phyloP scores from a whole-genome alignment of 2,888 invertebrate species.

The Tromatobia lineatoria region DNA sequence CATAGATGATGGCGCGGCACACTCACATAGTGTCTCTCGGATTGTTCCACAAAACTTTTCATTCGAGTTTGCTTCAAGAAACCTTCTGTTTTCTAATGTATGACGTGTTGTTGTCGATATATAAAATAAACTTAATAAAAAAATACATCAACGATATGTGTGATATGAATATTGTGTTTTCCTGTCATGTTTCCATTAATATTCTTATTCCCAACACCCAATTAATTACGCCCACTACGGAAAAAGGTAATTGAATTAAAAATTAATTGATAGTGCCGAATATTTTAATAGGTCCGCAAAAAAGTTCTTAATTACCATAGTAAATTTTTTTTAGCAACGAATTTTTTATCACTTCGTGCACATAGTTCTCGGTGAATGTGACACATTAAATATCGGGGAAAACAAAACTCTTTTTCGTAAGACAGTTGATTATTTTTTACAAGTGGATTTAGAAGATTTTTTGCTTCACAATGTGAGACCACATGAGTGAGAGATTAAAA shows the following conservation, averaged over 20 bases:
- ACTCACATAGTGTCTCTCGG: conserved; percentile 86
- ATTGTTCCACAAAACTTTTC: conserved; percentile 86
- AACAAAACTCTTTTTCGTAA: no score
- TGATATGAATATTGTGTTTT: conserved; percentile 48
- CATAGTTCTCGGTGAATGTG: no score
- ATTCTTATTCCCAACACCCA: conserved; percentile 2
- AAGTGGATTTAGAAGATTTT: no score
- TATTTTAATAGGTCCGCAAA: no score
- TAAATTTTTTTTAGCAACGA: no score
- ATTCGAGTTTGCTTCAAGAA: conserved; percentile 86
- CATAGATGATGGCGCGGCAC: conserved; percentile 86
- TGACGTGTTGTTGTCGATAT: conserved; percentile 86
- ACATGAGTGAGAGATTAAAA: no score
- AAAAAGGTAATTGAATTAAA: background rate
- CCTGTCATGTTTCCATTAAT: background rate
- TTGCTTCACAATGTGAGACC: no score
- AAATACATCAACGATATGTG: conserved; percentile 78
- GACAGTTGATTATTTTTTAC: no score
- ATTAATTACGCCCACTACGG: background rate
- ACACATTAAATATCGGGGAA: no score
- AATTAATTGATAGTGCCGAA: no score
- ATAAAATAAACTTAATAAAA: conserved; percentile 86
- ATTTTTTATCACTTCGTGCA: no score
- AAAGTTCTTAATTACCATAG: no score
- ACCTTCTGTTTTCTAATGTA: conserved; percentile 86